phyloP scores from a whole-genome alignment of 2,113 vertebrate species.

The Pongo pygmaeus region DNA sequence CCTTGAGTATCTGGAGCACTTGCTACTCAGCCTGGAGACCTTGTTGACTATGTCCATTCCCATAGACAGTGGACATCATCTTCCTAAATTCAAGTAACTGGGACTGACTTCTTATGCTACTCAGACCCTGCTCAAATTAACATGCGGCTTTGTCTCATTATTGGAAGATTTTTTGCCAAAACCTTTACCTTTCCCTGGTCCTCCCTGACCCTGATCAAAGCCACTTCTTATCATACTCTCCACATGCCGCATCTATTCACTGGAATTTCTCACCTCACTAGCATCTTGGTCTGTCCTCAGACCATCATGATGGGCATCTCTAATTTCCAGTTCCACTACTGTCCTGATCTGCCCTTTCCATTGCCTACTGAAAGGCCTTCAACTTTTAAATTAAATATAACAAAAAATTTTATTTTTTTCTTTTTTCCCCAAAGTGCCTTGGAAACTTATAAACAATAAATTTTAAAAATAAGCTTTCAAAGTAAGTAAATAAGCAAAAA shows the following conservation, averaged over 20 bases:
- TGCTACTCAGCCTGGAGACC: neutral
- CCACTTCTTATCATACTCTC: neutral
- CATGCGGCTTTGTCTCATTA: neutral
- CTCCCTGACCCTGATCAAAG: neutral
- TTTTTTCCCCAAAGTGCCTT: too few relatives aligned
- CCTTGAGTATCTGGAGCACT: neutral
- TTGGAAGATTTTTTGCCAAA: neutral
- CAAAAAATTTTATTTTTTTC: too few relatives aligned
- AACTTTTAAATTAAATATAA: slow-evolving; percentile 4
- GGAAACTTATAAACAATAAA: neutral
- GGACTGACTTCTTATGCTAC: neutral
- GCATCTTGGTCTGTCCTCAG: neutral
- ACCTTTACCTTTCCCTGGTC: neutral
- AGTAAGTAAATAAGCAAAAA: slow-evolving; percentile 21
- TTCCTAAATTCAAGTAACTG: neutral
- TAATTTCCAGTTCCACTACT: neutral
- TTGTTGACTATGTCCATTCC: neutral
- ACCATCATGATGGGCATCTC: neutral
- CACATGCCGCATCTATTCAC: neutral
- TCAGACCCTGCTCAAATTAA: neutral
- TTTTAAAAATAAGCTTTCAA: neutral
- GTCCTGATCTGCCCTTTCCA: neutral
- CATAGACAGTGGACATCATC: neutral
- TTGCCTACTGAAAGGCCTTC: neutral
- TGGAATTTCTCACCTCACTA: neutral